A percentile compares a stretch with the other conserved stretches of the same genome.
Evolutionary conservation across 1,140 invertebrate genomes (phyloP).

Genomic region (Neotoxoptera formosana): DNA sequence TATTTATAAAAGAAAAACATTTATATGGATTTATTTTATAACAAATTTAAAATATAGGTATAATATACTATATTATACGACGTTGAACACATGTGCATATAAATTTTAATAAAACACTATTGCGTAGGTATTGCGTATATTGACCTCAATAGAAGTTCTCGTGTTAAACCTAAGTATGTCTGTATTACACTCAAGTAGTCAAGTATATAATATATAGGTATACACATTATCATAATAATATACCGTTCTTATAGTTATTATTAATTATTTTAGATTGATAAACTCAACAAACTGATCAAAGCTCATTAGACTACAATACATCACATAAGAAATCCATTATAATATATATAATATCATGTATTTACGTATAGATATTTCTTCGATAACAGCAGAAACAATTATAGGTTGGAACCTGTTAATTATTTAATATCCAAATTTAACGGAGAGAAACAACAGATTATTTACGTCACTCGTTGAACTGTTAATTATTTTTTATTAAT

Average conservation of each 20-base stretch:
- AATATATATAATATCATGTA: not conserved
- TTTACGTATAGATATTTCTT: not conserved
- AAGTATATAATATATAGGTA: not conserved
- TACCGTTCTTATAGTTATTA: not conserved
- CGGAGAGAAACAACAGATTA: not conserved
- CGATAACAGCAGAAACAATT: not conserved
- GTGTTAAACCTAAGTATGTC: not conserved
- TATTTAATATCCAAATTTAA: not conserved
- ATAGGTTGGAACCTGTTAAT: not conserved
- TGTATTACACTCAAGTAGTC: not conserved
- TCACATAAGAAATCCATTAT: not conserved
- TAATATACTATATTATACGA: too few species aligned
- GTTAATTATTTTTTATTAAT: conserved; percentile 6
- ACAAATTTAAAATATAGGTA: too few species aligned
- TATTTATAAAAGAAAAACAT: too few species aligned
- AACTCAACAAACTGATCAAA: not conserved
- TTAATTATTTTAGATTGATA: not conserved
- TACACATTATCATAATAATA: not conserved
- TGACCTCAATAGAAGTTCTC: not conserved
- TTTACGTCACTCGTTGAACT: not conserved
- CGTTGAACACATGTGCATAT: too few species aligned
- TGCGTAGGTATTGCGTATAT: not conserved
- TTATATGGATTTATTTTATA: too few species aligned
- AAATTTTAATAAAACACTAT: not conserved
- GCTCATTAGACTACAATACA: not conserved